Evolutionary conservation across 2,888 invertebrate species (phyloP), one percentile per base, ranked within the genome.

Genomic region (Timandra comae): DNA sequence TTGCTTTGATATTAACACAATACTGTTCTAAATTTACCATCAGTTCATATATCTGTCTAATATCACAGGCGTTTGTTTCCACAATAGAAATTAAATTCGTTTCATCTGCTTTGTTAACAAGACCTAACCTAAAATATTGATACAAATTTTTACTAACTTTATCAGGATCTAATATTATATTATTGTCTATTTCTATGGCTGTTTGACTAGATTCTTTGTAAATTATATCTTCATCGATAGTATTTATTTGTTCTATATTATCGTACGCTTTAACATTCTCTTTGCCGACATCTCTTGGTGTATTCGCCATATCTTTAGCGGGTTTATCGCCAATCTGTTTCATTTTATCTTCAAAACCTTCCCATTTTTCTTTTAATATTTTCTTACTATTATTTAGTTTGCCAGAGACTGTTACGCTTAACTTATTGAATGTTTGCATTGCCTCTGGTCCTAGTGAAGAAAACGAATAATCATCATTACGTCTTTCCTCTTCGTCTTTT

Each of bases 311-410:
- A 32, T 57, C 63, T 40, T 54, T 58, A 8, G 46, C 35, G 8
- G 61, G 66, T 35, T 74, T 81, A 27, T 81, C 80, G 19, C 75
- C 68, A 1, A 80, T 53, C 47, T 78, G 66, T 59, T 84, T 85
- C 67, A 85, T 77, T 69, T 76, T 81, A 1, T 64, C 86, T 63
- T 86, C 87, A 27, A 87, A 74, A 32, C 72, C 79, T 11, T 79
- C 86, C 86, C 87, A 88, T 60, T 87, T 88, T 45, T 88, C 86
- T 62, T 78, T 87, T 13, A 88, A 60, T 16, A 77, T 78, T 52
- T 84, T 87, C 41, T 87, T 88, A 43, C 88, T 82, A 4, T 77
- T 76, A 45, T 60, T 85, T 3, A 88, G 57, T 63, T 86, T 88
- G 34, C 79, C 87, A 0, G 87, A 77, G n/a, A 88, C 74, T 12